Conservation (phyloP, 2,113 vertebrate genomes). For the Prinia subflava region DNA sequence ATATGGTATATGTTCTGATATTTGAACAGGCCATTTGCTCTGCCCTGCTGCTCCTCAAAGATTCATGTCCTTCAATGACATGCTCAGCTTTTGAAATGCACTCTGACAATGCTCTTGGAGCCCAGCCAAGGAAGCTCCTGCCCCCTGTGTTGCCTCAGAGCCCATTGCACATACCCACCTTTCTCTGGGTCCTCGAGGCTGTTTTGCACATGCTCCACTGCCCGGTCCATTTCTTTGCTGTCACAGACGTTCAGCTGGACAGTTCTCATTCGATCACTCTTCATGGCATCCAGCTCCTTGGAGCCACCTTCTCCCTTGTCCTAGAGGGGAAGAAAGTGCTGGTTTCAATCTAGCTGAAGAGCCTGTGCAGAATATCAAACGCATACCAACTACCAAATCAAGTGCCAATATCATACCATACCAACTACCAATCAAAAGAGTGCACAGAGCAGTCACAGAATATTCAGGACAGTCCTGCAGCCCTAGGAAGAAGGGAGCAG, state of each 20-base stretch:
- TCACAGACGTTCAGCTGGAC: slow-evolving; percentile 78
- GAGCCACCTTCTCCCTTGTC: slow-evolving; percentile 72
- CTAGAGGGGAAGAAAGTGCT: slow-evolving; percentile 1
- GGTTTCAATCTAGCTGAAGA: neutral
- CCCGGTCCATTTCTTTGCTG: slow-evolving; percentile 69
- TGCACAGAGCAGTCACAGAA: neutral
- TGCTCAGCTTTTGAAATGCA: neutral
- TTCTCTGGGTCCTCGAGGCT: slow-evolving; percentile 70
- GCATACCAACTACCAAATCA: neutral
- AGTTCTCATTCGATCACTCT: slow-evolving; percentile 73
- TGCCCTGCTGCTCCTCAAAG: neutral
- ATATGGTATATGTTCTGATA: neutral
- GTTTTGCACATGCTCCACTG: slow-evolving; percentile 47
- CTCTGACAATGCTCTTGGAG: neutral
- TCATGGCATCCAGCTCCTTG: slow-evolving; percentile 75
- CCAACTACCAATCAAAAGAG: neutral
- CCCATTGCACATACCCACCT: neutral
- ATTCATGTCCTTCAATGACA: neutral
- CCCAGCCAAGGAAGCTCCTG: neutral
- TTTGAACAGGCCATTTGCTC: neutral
- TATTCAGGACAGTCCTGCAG: neutral
- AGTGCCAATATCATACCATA: neutral
- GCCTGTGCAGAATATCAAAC: neutral
- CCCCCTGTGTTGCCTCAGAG: neutral
- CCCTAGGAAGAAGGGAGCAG: neutral